A percentile compares a stretch with the other conserved stretches of the same genome.
Conservation (phyloP, 2,888 invertebrate species). For the Diabrotica balteata region DNA sequence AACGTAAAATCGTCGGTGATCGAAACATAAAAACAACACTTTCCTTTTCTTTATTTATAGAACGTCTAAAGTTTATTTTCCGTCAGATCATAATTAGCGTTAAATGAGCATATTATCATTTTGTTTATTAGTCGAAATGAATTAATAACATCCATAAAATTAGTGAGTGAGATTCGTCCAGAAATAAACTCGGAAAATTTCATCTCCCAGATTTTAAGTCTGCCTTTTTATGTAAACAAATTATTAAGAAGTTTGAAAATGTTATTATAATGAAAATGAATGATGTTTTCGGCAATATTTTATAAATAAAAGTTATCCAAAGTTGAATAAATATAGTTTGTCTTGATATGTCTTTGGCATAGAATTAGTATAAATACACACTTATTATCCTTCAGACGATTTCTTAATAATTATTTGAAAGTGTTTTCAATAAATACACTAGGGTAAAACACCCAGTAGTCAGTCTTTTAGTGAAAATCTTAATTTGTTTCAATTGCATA, state of each 20-base stretch:
- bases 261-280: not conserved
- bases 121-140: conserved; percentile 18
- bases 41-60: conserved; percentile 4
- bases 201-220: not conserved
- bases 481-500: too few species aligned
- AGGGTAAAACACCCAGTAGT: too few species aligned
- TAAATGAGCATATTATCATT: conserved; percentile 14
- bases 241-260: not conserved
- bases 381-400: too few species aligned
- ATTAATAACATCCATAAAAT: conserved; percentile 18
- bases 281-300: not conserved
- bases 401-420: too few species aligned
- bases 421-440: too few species aligned
- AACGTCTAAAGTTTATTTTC: conserved; percentile 7
- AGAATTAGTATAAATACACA: too few species aligned
- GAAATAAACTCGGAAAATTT: conserved; percentile 7
- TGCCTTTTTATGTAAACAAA: not conserved
- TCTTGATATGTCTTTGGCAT: too few species aligned
- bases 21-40: too few species aligned
- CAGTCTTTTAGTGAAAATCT: too few species aligned
- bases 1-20: too few species aligned
- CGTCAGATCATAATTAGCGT: not conserved
- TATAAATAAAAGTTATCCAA: too few species aligned
- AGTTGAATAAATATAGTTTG: too few species aligned
- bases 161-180: conserved; percentile 3